Evolutionary conservation across 2,888 invertebrate species (phyloP), one percentile per base, ranked within the genome.

Genomic region (Habroteleia sp.): DNA sequence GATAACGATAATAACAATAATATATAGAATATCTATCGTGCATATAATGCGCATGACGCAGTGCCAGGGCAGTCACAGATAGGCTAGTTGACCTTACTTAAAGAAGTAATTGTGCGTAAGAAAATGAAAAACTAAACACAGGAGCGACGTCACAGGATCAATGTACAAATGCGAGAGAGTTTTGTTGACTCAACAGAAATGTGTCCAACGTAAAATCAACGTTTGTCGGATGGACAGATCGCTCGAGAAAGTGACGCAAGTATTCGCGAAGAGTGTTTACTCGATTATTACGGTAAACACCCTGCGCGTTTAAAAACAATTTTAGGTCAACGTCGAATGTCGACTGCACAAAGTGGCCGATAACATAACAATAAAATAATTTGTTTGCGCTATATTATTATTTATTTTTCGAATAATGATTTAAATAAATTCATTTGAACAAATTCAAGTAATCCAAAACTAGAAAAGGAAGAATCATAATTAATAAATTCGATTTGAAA

Each of bases 41-140:
- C 10, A 14, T 16, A 33, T 29, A 72, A 50, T 8, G 8, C 17
- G 27, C 17, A 23, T 46, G 71, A 58, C 65, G 65, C 52, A 41
- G 13, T 54, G 27, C n/a, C 60, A 63, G 73, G 42, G 66, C 73
- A 63, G 44, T 58, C 62, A 66, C 74, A 66, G 77, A 77, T 77
- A 65, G 56, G 68, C 78, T 60, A 82, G 79, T 82, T 83, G 82
- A 83, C 83, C 83, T 82, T 79, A 82, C 79, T 81, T 81, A 80
- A 79, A 78, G 77, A 56, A 44, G 44, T 65, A 74, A 71, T 65
- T 66, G 71, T 44, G 41, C 13, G 11, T 63, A 69, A 73, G 63
- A 69, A 66, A 74, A 76, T 69, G 63, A 25, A 20, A 20, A 20
- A 4, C 20, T 20, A 20, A 20, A 20, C 20, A 20, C 44, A n/a